Percentiles rank a stretch among this genome's conserved stretches.
phyloP scores from a whole-genome alignment of 2,797 vertebrate species.

The Aeoliscus strigatus region DNA sequence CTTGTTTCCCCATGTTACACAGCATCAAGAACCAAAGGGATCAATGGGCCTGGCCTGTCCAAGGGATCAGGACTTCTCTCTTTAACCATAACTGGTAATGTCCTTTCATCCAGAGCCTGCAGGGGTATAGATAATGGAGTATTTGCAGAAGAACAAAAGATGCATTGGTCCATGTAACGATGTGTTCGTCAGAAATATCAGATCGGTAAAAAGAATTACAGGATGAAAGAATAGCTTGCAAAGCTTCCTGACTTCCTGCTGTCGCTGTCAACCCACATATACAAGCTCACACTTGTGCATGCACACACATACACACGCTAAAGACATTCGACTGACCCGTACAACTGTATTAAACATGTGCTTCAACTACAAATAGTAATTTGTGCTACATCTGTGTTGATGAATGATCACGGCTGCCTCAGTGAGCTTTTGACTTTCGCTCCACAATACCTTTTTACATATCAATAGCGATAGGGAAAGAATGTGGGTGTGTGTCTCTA shows the following conservation, averaged over 20 bases:
- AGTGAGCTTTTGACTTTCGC: constrained; percentile 15
- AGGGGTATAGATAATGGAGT: constrained; percentile 56
- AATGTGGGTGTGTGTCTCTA: constrained; percentile 18
- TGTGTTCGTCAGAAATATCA: no score
- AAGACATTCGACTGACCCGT: constrained; percentile 20
- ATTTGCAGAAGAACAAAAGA: constrained; percentile 44
- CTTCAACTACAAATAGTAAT: no score
- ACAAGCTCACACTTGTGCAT: no score
- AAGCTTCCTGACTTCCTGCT: constrained; percentile 45
- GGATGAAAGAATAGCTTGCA: constrained; percentile 4
- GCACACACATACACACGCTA: background rate
- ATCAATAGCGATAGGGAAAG: constrained; percentile 24
- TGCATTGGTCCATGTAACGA: constrained; percentile 6
- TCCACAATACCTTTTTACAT: constrained; percentile 1
- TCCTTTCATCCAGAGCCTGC: constrained; percentile 61
- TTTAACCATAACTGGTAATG: constrained; percentile 64
- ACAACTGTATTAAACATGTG: constrained; percentile 21
- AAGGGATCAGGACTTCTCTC: constrained; percentile 52
- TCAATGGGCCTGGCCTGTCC: constrained; percentile 62
- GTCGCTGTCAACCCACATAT: no score
- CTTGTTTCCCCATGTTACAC: constrained; percentile 64
- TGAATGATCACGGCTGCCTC: background rate
- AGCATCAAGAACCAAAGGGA: constrained; percentile 65
- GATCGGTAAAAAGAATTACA: background rate
- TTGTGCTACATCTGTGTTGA: constrained; percentile 9